Percentiles rank a stretch among this genome's conserved stretches.
phyloP scores from a whole-genome alignment of 1,140 invertebrate genomes.

The Formica exsecta region DNA sequence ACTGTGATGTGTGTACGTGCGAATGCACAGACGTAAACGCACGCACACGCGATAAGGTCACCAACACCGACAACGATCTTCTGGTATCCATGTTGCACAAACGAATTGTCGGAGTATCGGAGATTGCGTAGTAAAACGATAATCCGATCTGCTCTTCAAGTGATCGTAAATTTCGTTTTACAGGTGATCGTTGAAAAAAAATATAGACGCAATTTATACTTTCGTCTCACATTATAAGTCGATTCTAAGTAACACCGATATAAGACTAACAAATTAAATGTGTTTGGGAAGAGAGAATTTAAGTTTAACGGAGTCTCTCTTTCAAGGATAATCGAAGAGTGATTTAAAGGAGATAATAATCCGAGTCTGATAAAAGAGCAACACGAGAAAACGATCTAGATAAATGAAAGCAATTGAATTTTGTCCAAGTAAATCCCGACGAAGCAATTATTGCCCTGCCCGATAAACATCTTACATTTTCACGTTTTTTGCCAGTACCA shows the following conservation, averaged over 20 bases:
- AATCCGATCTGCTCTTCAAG: slow-evolving; percentile 43
- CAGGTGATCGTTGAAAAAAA: slow-evolving; percentile 11
- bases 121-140: slow-evolving; percentile 29
- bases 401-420: slow-evolving; percentile 4
- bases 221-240: slow-evolving; percentile 23
- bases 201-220: slow-evolving; percentile 17
- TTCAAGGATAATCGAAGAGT: neutral
- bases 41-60: neutral
- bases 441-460: neutral
- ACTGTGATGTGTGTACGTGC: slow-evolving; percentile 27
- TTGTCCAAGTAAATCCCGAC: neutral
- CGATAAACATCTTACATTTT: slow-evolving; percentile 6
- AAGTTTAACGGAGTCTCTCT: neutral
- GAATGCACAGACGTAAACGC: neutral
- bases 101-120: slow-evolving; percentile 62
- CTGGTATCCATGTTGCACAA: slow-evolving; percentile 52
- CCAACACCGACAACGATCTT: slow-evolving; percentile 14
- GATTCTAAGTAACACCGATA: neutral
- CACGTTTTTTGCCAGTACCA: neutral
- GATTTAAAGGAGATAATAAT: neutral
- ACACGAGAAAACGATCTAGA: neutral
- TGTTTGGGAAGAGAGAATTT: slow-evolving; percentile 16
- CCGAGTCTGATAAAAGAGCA: neutral
- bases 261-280: neutral
- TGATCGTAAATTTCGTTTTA: slow-evolving; percentile 57